Conservation (phyloP, 2,888 invertebrate genomes). For the Drosophila paranaensis region DNA sequence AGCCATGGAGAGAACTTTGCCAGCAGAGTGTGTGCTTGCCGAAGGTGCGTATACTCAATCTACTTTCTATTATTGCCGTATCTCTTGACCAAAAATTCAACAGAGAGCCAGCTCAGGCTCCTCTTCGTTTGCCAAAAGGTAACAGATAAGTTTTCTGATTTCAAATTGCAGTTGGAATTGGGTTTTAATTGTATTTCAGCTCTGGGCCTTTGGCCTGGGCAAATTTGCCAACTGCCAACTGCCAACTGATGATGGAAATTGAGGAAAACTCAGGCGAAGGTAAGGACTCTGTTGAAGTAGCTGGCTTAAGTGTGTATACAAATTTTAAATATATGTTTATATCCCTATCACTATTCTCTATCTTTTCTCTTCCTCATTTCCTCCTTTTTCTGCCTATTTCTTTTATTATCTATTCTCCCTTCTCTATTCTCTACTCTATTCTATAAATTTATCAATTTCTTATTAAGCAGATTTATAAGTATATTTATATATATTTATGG, state of each 20-base stretch:
- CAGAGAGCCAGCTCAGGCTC: no score
- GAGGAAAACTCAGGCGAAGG: background rate
- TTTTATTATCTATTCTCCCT: no score
- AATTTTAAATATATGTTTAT: no score
- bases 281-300: conserved; percentile 12
- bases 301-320: background rate
- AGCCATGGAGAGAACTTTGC: conserved; percentile 31
- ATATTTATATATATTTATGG: background rate
- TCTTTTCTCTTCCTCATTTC: no score
- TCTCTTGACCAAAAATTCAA: conserved; percentile 57
- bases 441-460: no score
- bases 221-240: conserved; percentile 61
- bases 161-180: conserved; percentile 64
- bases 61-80: conserved; percentile 39
- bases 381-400: no score
- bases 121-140: conserved; percentile 40
- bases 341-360: no score
- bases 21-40: conserved; percentile 56
- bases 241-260: conserved; percentile 54
- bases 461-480: background rate
- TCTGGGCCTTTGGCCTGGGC: conserved; percentile 26
- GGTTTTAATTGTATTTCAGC: conserved; percentile 69
- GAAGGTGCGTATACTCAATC: conserved; percentile 51
- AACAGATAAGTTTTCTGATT: conserved; percentile 72
- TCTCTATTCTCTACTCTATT: no score